Conservation (phyloP, 2,888 invertebrate species). For the Euphydryas editha region DNA sequence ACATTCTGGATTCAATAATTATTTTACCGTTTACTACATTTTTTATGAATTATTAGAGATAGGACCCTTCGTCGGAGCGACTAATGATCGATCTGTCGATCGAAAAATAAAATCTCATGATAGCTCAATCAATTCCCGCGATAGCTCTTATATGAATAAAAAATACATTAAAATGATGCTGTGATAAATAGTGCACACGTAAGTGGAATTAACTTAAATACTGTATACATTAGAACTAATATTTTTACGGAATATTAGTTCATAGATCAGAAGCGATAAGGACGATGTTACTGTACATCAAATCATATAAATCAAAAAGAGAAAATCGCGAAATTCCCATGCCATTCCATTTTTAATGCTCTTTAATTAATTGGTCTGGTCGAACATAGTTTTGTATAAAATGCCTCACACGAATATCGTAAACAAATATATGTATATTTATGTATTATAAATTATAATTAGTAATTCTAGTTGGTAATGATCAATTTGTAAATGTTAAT, state of each 20-base stretch:
- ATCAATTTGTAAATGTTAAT: conserved; percentile 18
- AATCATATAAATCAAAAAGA: neutral
- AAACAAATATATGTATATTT: conserved; percentile 16
- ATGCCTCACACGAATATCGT: conserved; percentile 7
- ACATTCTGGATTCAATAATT: too few relatives aligned
- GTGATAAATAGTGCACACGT: conserved; percentile 46
- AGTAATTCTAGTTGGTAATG: conserved; percentile 8
- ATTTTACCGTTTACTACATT: neutral
- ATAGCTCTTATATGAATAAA: conserved; percentile 67
- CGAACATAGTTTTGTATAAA: conserved; percentile 18
- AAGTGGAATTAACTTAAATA: conserved; percentile 26
- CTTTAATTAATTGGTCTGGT: conserved; percentile 26
- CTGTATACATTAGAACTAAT: neutral
- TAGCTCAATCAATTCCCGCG: conserved; percentile 64
- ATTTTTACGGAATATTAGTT: neutral
- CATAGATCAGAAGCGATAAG: neutral
- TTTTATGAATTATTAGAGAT: conserved; percentile 35
- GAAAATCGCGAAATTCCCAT: conserved; percentile 14
- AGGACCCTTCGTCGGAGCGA: conserved; percentile 42
- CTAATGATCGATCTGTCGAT: conserved; percentile 50
- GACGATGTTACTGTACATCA: conserved; percentile 9
- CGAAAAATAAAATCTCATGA: conserved; percentile 53
- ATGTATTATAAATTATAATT: conserved; percentile 25
- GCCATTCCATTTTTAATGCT: conserved; percentile 21
- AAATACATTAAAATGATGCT: conserved; percentile 58